Evolutionary conservation across 2,113 vertebrate species (phyloP).

Genomic region (Nycticorax nycticorax): DNA sequence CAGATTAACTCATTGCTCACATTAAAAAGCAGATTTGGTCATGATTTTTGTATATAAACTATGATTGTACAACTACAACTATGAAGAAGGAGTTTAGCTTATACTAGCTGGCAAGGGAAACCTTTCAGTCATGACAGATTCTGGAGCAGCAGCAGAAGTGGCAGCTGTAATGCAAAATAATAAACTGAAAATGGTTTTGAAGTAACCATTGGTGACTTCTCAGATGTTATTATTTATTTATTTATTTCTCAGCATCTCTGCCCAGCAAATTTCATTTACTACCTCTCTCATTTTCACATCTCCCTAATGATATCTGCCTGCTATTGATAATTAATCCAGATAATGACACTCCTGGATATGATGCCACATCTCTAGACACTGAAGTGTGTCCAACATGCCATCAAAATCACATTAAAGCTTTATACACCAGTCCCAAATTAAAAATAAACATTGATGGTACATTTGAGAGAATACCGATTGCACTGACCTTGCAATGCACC

Average conservation of each 20-base stretch:
- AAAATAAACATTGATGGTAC: constrained; percentile 71
- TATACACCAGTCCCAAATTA: constrained; percentile 76
- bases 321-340: constrained; percentile 79
- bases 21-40: neutral
- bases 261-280: constrained; percentile 60
- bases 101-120: neutral
- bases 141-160: neutral
- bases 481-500: constrained; percentile 68
- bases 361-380: constrained; percentile 74
- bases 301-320: constrained; percentile 64
- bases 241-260: constrained; percentile 15
- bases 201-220: neutral
- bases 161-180: neutral
- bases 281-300: constrained; percentile 55
- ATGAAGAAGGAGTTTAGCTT: neutral
- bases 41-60: neutral
- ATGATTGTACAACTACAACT: neutral
- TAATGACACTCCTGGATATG: constrained; percentile 72
- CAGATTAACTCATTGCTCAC: neutral
- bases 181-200: neutral
- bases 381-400: constrained; percentile 78
- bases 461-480: constrained; percentile 66
- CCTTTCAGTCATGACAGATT: neutral
- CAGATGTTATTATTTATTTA: constrained; percentile 20
- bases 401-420: constrained; percentile 79